A percentile compares a stretch with the other conserved stretches of the same genome.
These are phyloP conservation scores for Stenotaenia linearis DNA, from an alignment of 2,888 invertebrate species.

Conservation along the genomic window DNA sequence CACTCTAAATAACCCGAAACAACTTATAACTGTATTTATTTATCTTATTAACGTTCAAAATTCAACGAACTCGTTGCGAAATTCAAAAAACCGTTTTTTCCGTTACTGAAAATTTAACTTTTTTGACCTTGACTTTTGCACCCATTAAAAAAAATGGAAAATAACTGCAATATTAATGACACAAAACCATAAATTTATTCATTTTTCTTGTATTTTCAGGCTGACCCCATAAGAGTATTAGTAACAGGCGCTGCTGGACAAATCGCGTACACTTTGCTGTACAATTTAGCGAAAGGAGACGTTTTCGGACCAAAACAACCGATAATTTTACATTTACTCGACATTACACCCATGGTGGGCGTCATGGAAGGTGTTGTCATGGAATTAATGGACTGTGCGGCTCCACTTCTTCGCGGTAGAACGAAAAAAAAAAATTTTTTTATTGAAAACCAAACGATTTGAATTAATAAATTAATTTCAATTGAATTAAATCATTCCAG, in stretches of 20 bases:
- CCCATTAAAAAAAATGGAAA: background rate
- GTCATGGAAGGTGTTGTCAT: constrained; percentile 97
- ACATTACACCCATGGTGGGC: constrained; percentile 91
- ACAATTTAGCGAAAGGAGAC: constrained; percentile 90
- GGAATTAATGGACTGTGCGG: constrained; percentile 93
- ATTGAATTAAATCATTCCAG: constrained; percentile 45
- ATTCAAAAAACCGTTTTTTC: background rate
- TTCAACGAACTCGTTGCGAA: too few relatives aligned
- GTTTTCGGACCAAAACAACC: constrained; percentile 88
- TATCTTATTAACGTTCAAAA: too few relatives aligned
- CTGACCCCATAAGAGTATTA: constrained; percentile 74
- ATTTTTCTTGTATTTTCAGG: constrained; percentile 27
- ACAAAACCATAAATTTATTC: too few relatives aligned
- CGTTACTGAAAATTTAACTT: background rate
- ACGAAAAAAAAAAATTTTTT: too few relatives aligned
- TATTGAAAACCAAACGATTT: background rate
- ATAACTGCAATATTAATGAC: too few relatives aligned
- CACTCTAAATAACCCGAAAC: background rate
- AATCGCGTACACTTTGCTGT: constrained; percentile 93
- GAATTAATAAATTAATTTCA: background rate
- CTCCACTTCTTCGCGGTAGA: constrained; percentile 72
- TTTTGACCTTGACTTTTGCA: background rate
- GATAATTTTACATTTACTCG: constrained; percentile 80
- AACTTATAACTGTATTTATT: too few relatives aligned
- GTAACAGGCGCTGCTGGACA: constrained; percentile 99